These are phyloP conservation scores for Elgaria multicarinata DNA, from an alignment of 2,113 vertebrate species.

Conservation along the genomic window DNA sequence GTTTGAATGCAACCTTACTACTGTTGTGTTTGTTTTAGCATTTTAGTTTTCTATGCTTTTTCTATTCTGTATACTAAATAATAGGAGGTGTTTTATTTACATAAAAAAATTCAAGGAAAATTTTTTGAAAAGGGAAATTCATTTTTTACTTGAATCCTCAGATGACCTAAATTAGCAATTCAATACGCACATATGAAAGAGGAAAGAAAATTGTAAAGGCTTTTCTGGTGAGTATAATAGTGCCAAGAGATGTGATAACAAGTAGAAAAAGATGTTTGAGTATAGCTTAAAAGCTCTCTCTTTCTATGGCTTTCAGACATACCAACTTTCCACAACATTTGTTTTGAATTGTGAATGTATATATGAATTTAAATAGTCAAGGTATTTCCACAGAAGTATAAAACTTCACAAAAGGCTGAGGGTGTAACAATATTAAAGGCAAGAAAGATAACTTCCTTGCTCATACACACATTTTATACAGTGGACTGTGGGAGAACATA, in stretches of 20 bases:
- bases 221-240: background rate
- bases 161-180: conserved; percentile 15
- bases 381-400: background rate
- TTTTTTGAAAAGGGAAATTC: background rate
- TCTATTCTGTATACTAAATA: background rate
- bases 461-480: background rate
- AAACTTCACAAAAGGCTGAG: background rate
- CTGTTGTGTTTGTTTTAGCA: background rate
- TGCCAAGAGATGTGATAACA: conserved; percentile 8
- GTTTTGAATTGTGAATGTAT: background rate
- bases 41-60: conserved; percentile 3
- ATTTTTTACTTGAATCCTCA: background rate
- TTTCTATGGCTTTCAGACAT: background rate
- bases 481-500: background rate
- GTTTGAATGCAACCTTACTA: background rate
- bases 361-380: background rate
- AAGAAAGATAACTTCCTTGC: background rate
- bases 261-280: background rate
- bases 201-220: background rate
- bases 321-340: background rate
- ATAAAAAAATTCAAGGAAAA: background rate
- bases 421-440: background rate
- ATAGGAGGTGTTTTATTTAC: background rate
- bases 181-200: background rate
- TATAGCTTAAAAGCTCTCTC: background rate